Conservation (phyloP, 2,113 vertebrate genomes). For the Aphelocoma coerulescens region DNA sequence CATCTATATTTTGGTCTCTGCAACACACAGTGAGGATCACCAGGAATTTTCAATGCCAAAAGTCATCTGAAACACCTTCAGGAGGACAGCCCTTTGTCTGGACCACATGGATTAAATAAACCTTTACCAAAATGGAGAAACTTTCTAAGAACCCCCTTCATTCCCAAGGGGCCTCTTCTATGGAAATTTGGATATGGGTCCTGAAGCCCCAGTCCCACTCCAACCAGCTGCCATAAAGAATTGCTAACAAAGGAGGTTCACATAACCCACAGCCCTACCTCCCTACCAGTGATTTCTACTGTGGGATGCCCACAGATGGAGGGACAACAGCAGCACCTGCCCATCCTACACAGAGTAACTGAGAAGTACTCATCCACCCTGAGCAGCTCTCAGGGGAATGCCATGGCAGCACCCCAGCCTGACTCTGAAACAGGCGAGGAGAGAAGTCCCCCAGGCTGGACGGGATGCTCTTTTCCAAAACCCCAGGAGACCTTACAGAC, state of each 20-base stretch:
- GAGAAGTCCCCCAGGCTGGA: background rate
- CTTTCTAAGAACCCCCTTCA: background rate
- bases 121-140: background rate
- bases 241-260: background rate
- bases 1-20: background rate
- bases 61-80: background rate
- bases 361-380: background rate
- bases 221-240: background rate
- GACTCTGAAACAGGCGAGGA: background rate
- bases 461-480: background rate
- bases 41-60: slow-evolving; percentile 45
- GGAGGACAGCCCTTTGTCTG: background rate
- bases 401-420: background rate
- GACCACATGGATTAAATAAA: background rate
- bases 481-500: background rate
- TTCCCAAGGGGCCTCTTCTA: background rate
- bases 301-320: background rate
- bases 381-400: background rate
- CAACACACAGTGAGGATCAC: background rate
- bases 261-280: background rate
- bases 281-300: background rate
- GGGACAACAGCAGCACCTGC: background rate
- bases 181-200: background rate
- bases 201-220: background rate
- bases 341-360: background rate